phyloP scores from a whole-genome alignment of 2,797 vertebrate species.

The Glossophaga mutica region DNA sequence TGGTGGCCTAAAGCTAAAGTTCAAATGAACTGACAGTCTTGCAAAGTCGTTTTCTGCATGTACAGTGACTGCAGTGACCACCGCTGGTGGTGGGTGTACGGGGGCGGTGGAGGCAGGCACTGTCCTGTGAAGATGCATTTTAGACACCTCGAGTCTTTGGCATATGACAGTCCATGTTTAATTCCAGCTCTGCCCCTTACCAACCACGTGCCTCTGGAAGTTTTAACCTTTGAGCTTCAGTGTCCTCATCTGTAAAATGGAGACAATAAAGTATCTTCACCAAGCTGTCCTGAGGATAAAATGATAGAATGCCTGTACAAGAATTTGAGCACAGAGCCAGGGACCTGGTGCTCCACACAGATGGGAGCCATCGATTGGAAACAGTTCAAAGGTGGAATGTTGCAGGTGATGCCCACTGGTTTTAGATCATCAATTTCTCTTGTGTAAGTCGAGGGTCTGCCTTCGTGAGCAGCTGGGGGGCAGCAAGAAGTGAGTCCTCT shows the following conservation, averaged over 20 bases:
- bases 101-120: not conserved
- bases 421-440: not conserved
- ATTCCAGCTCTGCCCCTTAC: not conserved
- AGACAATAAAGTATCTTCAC: not conserved
- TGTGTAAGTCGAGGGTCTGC: not conserved
- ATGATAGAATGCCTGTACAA: not conserved
- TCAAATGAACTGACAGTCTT: not conserved
- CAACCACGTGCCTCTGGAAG: not conserved
- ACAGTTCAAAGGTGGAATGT: not conserved
- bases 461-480: not conserved
- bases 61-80: no score
- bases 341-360: not conserved
- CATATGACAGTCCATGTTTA: not conserved
- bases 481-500: not conserved
- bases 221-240: not conserved
- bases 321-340: not conserved
- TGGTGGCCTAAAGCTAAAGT: not conserved
- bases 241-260: not conserved
- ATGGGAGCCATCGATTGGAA: not conserved
- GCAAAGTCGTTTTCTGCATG: not conserved
- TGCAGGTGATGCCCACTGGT: not conserved
- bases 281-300: not conserved
- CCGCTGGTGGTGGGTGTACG: not conserved
- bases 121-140: not conserved
- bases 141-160: not conserved